phyloP scores from a whole-genome alignment of 2,797 vertebrate species.

The Enteromius treurensis region DNA sequence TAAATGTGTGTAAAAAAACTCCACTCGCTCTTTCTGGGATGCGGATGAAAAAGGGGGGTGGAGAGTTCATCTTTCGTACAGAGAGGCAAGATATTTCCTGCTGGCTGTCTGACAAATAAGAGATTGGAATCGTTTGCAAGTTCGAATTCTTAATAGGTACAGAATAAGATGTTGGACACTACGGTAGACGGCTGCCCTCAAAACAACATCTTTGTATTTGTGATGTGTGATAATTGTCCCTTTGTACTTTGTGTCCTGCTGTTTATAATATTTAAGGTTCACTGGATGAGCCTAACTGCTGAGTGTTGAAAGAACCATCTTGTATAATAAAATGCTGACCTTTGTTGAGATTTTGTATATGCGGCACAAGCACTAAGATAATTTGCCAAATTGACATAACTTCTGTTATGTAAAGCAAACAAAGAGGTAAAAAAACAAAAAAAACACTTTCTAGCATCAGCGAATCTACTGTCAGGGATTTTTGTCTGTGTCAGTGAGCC shows the following conservation, averaged over 20 bases:
- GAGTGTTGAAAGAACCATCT: conserved; percentile 73
- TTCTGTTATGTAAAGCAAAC: conserved; percentile 49
- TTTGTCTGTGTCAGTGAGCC: conserved; percentile 70
- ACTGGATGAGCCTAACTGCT: conserved; percentile 63
- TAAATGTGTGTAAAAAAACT: conserved; percentile 58
- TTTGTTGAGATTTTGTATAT: conserved; percentile 69
- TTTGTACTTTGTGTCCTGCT: conserved; percentile 68
- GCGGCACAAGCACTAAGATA: conserved; percentile 57
- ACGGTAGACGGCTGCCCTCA: conserved; percentile 57
- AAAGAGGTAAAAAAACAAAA: conserved; percentile 21
- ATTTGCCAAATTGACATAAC: conserved; percentile 52
- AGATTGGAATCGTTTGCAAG: not conserved
- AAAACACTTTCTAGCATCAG: conserved; percentile 71
- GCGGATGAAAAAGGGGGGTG: conserved; percentile 56
- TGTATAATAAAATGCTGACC: conserved; percentile 68
- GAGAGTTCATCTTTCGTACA: conserved; percentile 38
- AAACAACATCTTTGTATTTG: conserved; percentile 72
- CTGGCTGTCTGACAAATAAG: not conserved
- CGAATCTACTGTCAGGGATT: conserved; percentile 80
- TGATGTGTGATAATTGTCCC: conserved; percentile 70
- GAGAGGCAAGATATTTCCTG: not conserved
- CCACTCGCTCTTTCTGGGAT: conserved; percentile 63
- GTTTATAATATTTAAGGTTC: conserved; percentile 66
- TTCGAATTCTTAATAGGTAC: conserved; percentile 46
- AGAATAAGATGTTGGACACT: conserved; percentile 61